These are phyloP conservation scores for Cherax quadricarinatus DNA, from an alignment of 1,140 invertebrate species.

Conservation along the genomic window DNA sequence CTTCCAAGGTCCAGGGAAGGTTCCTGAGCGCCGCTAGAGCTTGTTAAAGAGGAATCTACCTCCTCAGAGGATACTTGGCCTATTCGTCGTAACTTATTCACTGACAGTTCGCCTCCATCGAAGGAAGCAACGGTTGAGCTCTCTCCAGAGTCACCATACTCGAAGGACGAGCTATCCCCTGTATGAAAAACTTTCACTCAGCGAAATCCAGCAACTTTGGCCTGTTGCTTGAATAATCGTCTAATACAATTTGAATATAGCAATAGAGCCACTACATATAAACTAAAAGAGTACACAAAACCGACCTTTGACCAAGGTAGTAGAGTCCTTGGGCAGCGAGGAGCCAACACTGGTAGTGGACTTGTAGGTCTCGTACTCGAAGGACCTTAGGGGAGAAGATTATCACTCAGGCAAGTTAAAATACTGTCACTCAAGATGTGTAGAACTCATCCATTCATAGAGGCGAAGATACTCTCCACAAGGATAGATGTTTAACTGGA, in stretches of 20 bases:
- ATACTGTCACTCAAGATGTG: neutral
- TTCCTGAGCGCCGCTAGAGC: conserved; percentile 14
- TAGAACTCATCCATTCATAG: too few species aligned
- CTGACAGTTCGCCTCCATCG: conserved; percentile 13
- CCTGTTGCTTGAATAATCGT: too few species aligned
- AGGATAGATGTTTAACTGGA: too few species aligned
- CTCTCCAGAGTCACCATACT: conserved; percentile 49
- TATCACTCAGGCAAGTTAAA: neutral
- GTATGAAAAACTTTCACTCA: conserved; percentile 14
- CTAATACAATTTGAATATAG: neutral
- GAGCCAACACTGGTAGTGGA: conserved; percentile 54
- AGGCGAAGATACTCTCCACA: too few species aligned
- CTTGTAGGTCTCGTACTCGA: conserved; percentile 71
- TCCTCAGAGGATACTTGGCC: conserved; percentile 31
- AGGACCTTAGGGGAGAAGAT: conserved; percentile 49
- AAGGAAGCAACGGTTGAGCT: conserved; percentile 56
- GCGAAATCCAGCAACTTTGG: neutral
- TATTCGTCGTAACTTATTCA: neutral
- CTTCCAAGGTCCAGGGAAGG: conserved; percentile 60
- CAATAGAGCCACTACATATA: neutral
- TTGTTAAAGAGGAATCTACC: conserved; percentile 12
- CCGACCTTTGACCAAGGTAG: conserved; percentile 51
- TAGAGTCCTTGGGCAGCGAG: conserved; percentile 56
- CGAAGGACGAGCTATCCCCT: conserved; percentile 64
- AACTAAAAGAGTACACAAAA: neutral